A percentile compares a stretch with the other conserved stretches of the same genome.
Conservation (phyloP, 2,888 invertebrate genomes). For the Alentia gelatinosa region DNA sequence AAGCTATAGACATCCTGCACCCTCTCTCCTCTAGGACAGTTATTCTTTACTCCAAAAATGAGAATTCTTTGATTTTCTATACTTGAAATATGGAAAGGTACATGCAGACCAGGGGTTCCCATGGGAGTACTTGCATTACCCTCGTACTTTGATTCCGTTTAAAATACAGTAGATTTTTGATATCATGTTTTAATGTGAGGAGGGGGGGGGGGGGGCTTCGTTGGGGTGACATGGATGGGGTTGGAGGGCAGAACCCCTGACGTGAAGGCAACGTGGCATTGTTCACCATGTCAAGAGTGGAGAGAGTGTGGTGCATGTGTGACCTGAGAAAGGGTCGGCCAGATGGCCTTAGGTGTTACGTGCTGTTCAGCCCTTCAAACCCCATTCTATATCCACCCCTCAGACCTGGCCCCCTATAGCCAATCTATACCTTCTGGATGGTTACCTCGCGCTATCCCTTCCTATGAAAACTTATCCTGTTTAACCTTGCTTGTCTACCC, state of each 20-base stretch:
- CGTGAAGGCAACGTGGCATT: background rate
- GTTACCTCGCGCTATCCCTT: too few relatives aligned
- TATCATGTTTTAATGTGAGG: background rate
- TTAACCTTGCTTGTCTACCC: too few relatives aligned
- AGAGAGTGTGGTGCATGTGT: background rate
- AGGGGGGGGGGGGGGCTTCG: background rate
- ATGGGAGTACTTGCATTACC: background rate
- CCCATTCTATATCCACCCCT: background rate
- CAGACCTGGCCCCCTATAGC: background rate
- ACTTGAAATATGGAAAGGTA: background rate
- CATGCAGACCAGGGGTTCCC: background rate
- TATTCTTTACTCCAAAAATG: too few relatives aligned
- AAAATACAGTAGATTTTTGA: background rate
- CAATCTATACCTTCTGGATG: too few relatives aligned
- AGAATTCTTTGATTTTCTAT: too few relatives aligned
- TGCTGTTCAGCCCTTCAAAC: background rate
- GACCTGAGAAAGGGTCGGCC: background rate
- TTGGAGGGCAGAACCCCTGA: too few relatives aligned
- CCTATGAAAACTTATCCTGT: too few relatives aligned
- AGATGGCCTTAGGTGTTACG: constrained; percentile 1
- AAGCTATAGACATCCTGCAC: too few relatives aligned
- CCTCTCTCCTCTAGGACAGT: too few relatives aligned
- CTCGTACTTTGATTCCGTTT: background rate
- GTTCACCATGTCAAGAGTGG: background rate
- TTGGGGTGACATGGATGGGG: background rate